phyloP scores from a whole-genome alignment of 2,797 vertebrate species.

The Notolepis coatsorum region DNA sequence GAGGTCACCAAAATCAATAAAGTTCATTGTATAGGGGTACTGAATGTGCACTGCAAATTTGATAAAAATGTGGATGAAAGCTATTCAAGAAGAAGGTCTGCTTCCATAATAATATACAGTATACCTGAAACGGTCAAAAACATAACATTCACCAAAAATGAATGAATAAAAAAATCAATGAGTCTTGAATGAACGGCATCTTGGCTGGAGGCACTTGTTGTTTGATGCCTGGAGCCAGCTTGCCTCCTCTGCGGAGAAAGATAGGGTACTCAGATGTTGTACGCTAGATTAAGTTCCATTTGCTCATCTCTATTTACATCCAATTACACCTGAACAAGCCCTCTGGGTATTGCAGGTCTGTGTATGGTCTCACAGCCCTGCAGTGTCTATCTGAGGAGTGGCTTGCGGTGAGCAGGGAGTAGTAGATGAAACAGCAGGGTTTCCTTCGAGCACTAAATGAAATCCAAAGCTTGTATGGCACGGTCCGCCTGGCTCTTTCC shows the following conservation, averaged over 20 bases:
- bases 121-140: slow-evolving; percentile 63
- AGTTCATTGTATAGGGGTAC: no score
- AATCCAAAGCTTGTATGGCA: no score
- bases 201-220: slow-evolving; percentile 49
- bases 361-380: slow-evolving; percentile 17
- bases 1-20: no score
- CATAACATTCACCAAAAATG: slow-evolving; percentile 50
- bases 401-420: background rate
- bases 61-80: no score
- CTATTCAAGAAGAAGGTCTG: no score
- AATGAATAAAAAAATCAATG: no score
- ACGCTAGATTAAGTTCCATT: slow-evolving; percentile 61
- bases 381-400: slow-evolving; percentile 3
- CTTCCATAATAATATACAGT: no score
- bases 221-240: slow-evolving; percentile 48
- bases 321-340: slow-evolving; percentile 51
- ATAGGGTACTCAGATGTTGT: slow-evolving; percentile 25
- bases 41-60: no score
- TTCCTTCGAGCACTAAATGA: no score
- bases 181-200: no score
- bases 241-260: slow-evolving; percentile 44
- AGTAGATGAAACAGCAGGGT: no score
- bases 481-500: no score
- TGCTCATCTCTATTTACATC: slow-evolving; percentile 52
- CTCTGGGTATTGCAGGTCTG: slow-evolving; percentile 9